Base-by-base conservation (phyloP, 2,888 invertebrate genomes). In the Nymphalis urticae region DNA sequence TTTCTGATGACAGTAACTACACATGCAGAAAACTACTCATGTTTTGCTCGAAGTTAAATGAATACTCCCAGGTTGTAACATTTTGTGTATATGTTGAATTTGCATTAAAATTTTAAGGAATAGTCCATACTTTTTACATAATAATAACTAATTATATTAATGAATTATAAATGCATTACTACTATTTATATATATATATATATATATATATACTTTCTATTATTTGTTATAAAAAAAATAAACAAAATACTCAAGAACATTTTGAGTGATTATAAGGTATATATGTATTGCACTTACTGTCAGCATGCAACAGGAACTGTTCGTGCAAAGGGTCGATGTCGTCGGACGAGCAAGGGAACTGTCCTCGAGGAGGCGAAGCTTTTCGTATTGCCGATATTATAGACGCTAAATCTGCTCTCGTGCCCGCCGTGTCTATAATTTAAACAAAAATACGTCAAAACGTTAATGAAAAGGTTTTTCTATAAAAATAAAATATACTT, bases 251-350 rank as follows among this genome's bases (percentile, higher is more conserved):
- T 8, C 50, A 4, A 48, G n/a, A 21, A 27, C 27, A 5, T 2
- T 27, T 27, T 27, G 27, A 27, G 27, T 27, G 27, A 2, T 50
- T 8, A 8, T 16, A n/a, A 50, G 19, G 17, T 50, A 50, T 4
- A 19, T 8, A 7, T 50, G 8, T 5, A 50, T 50, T 13, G 27
- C 17, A 84, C 91, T 85, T 63, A 93, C 93, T 89, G 61, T 94
- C 93, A 62, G 94, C 94, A 84, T 98, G 97, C 71, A 95, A 93
- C 47, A 97, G 84, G 81, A 98, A 97, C 85, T 97, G 96, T 76
- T 97, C 96, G 24, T 96, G 95, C 58, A 97, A 95, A 3, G 97
- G 96, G 75, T 96, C 95, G 82, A 95, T 93, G 82, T 97, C 97
- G 3, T 91, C 93, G 0, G 91, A 80, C 17, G 94, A 89, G 50